These are phyloP conservation scores for Thecophora atra DNA, from an alignment of 2,888 invertebrate genomes.

Conservation along the genomic window DNA sequence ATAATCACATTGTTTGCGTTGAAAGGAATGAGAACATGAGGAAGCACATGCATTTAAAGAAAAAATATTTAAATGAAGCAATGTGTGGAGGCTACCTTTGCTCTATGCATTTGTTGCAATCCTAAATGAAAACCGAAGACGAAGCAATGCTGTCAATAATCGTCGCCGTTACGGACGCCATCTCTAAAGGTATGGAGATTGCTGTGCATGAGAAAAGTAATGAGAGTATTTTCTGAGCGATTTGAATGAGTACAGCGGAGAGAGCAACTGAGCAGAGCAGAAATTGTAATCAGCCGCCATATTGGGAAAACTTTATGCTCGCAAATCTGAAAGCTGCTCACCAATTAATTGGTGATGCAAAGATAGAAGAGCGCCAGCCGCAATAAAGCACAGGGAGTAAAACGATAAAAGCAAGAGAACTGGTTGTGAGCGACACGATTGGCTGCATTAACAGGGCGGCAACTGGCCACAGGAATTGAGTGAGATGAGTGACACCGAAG, in stretches of 20 bases:
- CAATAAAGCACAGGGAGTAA: constrained; percentile 37
- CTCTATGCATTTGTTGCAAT: constrained; percentile 29
- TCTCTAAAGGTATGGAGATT: too few relatives aligned
- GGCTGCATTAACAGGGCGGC: constrained; percentile 46
- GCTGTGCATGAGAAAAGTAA: background rate
- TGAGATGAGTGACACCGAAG: constrained; percentile 32
- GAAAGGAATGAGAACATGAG: constrained; percentile 5
- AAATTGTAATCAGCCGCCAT: constrained; percentile 41
- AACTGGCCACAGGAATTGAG: constrained; percentile 35
- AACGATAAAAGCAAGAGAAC: constrained; percentile 41
- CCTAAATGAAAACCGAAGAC: constrained; percentile 9
- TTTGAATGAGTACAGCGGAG: background rate
- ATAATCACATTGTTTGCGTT: background rate
- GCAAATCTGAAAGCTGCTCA: constrained; percentile 23
- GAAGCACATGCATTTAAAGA: background rate
- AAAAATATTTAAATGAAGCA: constrained; percentile 9
- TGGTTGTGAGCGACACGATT: constrained; percentile 38
- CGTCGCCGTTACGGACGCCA: background rate
- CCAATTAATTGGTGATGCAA: background rate
- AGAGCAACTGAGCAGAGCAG: background rate
- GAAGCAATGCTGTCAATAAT: background rate
- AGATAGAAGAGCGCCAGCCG: background rate
- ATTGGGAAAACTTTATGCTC: constrained; percentile 44
- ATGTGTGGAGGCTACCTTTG: constrained; percentile 27
- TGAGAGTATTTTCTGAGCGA: background rate